phyloP scores from a whole-genome alignment of 2,797 vertebrate species.

The Pangasius larnaudii region DNA sequence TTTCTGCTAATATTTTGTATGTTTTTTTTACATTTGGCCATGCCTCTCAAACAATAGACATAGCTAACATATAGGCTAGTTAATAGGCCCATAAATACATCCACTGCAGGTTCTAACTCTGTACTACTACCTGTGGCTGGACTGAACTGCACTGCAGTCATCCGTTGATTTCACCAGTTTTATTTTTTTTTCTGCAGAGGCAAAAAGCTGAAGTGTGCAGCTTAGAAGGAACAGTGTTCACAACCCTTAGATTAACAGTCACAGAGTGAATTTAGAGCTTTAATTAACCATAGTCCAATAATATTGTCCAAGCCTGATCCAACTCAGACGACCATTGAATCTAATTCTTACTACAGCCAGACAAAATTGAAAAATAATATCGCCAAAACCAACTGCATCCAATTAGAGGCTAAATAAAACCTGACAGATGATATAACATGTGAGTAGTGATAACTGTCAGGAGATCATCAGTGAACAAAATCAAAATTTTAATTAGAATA shows the following conservation, averaged over 20 bases:
- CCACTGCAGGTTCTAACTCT: too few relatives aligned
- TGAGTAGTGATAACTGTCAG: too few relatives aligned
- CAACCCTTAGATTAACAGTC: background rate
- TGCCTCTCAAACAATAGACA: too few relatives aligned
- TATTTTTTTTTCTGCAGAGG: too few relatives aligned
- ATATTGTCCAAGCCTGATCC: background rate
- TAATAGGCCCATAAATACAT: too few relatives aligned
- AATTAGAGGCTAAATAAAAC: background rate
- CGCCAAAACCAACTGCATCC: background rate
- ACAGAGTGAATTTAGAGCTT: background rate
- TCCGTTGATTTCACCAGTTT: too few relatives aligned
- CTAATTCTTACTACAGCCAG: background rate
- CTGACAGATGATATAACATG: background rate
- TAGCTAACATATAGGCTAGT: too few relatives aligned
- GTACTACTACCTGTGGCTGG: too few relatives aligned
- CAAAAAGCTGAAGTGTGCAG: background rate
- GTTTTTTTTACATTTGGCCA: too few relatives aligned
- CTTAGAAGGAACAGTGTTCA: background rate
- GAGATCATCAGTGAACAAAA: too few relatives aligned
- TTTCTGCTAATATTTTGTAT: too few relatives aligned
- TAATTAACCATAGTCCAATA: background rate
- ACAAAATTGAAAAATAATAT: background rate
- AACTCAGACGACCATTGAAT: background rate
- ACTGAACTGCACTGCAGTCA: too few relatives aligned
- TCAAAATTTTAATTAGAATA: background rate